A percentile compares a stretch with the other conserved stretches of the same genome.
Evolutionary conservation across 2,888 invertebrate genomes (phyloP).

Genomic region (Diarsia brunnea): DNA sequence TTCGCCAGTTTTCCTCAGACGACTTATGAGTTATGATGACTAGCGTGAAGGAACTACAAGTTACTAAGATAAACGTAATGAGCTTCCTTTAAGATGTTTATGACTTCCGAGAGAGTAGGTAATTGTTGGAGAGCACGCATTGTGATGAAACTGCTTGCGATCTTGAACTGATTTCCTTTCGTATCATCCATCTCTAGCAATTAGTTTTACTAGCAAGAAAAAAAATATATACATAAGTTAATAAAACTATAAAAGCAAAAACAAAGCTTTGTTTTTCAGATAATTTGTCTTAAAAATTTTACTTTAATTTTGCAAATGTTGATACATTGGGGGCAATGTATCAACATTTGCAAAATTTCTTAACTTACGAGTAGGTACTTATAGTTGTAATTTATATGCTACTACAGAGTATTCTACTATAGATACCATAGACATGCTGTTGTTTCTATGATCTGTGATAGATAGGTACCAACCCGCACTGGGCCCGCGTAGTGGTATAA

Average conservation of each 20-base stretch:
- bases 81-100: conserved; percentile 14
- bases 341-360: not conserved
- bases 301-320: too few species aligned
- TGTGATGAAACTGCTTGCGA: not conserved
- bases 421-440: too few species aligned
- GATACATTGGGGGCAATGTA: too few species aligned
- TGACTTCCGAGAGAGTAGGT: not conserved
- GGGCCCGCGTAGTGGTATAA: too few species aligned
- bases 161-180: not conserved
- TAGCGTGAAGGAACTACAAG: conserved; percentile 10
- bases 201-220: not conserved
- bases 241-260: not conserved
- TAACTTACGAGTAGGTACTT: not conserved
- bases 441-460: too few species aligned
- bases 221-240: not conserved
- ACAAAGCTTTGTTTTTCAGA: not conserved
- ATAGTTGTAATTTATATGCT: not conserved
- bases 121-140: not conserved
- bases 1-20: conserved; percentile 31
- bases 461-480: too few species aligned
- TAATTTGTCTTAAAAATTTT: not conserved
- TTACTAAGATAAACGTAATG: conserved; percentile 8
- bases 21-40: not conserved
- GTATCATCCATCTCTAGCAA: not conserved
- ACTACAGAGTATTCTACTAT: not conserved